Percentiles rank a stretch among this genome's conserved stretches.
Conservation (phyloP, 2,888 invertebrate genomes). For the Allygus modestus region DNA sequence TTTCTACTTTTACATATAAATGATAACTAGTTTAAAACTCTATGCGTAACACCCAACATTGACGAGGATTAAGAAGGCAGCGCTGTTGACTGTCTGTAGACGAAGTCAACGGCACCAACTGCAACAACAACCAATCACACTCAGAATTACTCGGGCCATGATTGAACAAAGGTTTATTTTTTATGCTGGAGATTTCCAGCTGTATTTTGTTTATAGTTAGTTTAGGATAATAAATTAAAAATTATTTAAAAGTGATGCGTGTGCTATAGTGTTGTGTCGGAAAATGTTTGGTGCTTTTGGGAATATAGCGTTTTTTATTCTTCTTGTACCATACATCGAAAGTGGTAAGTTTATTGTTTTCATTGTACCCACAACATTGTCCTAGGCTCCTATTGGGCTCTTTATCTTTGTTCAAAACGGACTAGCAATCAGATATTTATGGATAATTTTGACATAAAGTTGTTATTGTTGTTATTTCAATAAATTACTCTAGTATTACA, state of each 20-base stretch:
- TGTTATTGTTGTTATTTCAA: background rate
- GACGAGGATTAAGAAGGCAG: background rate
- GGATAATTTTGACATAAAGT: background rate
- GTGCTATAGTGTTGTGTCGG: conserved; percentile 67
- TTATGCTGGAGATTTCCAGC: conserved; percentile 64
- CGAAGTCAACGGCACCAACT: conserved; percentile 10
- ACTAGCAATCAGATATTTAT: background rate
- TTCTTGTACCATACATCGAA: conserved; percentile 83
- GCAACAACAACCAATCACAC: conserved; percentile 30
- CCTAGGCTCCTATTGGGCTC: conserved; percentile 13
- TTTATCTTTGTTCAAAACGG: background rate
- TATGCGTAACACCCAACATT: no score
- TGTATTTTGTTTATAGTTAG: conserved; percentile 65
- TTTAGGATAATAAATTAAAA: conserved; percentile 48
- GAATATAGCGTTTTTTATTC: conserved; percentile 83
- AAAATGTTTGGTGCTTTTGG: conserved; percentile 81
- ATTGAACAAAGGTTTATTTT: conserved; percentile 63
- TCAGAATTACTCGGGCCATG: conserved; percentile 59
- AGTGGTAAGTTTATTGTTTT: conserved; percentile 79
- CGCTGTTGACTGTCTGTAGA: conserved; percentile 1
- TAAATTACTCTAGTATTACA: background rate
- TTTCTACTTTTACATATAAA: no score
- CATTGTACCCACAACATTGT: conserved; percentile 47
- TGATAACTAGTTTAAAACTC: no score
- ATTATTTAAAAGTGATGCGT: conserved; percentile 60